These are phyloP conservation scores for Stegostoma tigrinum DNA, from an alignment of 2,113 vertebrate species.

Conservation along the genomic window DNA sequence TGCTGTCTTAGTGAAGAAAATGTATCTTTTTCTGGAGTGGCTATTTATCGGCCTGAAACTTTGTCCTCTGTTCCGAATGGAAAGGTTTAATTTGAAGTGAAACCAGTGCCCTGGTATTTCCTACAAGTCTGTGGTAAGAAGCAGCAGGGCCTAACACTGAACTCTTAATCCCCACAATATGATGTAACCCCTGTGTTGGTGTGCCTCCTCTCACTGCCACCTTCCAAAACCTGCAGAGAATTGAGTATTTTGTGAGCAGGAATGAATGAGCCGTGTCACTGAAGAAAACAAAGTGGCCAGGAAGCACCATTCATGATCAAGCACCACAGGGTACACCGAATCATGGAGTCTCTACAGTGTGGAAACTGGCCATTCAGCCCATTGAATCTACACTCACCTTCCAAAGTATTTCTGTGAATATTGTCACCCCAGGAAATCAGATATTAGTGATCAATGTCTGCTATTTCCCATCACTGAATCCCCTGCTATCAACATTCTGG, in stretches of 20 bases:
- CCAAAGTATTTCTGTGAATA: neutral
- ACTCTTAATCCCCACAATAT: neutral
- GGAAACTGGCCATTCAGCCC: too few relatives aligned
- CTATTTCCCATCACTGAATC: neutral
- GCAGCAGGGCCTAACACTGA: neutral
- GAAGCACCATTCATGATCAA: neutral
- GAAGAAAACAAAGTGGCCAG: neutral
- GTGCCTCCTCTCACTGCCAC: neutral
- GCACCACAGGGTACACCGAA: too few relatives aligned
- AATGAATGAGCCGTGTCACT: neutral
- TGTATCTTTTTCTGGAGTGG: neutral
- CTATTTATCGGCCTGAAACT: neutral
- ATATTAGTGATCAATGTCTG: neutral
- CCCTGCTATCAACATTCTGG: too few relatives aligned
- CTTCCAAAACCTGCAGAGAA: neutral
- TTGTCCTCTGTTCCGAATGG: neutral
- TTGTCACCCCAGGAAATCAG: neutral
- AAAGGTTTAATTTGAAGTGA: neutral
- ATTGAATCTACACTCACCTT: too few relatives aligned
- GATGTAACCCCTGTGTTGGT: neutral
- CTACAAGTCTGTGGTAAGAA: neutral
- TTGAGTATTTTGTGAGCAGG: neutral
- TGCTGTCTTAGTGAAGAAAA: neutral
- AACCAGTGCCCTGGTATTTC: neutral
- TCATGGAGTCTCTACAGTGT: too few relatives aligned